phyloP scores from a whole-genome alignment of 2,113 vertebrate genomes.

The Parus major region DNA sequence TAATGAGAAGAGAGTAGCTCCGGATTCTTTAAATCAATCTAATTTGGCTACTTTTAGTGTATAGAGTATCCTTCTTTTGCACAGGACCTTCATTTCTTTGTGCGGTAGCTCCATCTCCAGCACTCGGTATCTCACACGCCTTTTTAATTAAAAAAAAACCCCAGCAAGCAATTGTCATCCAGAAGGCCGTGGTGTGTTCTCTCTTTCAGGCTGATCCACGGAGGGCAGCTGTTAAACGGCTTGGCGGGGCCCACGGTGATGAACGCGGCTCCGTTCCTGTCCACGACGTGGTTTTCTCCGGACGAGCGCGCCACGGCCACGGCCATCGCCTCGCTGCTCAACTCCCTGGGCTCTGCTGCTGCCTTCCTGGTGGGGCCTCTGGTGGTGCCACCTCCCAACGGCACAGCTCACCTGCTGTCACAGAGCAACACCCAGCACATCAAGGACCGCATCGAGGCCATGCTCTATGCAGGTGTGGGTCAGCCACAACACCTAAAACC shows the following conservation, averaged over 20 bases:
- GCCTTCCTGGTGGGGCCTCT: slow-evolving; percentile 91
- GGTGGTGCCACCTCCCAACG: slow-evolving; percentile 89
- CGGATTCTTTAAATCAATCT: not conserved
- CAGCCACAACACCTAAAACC: rapidly evolving
- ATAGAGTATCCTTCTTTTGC: not conserved
- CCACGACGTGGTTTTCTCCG: slow-evolving; percentile 94
- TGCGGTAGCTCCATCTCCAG: not conserved
- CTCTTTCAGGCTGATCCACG: slow-evolving; percentile 87
- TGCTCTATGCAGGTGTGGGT: slow-evolving; percentile 89
- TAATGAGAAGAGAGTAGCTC: slow-evolving; percentile 2
- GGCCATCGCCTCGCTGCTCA: slow-evolving; percentile 88
- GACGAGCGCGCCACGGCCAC: slow-evolving; percentile 96
- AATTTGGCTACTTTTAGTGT: not conserved
- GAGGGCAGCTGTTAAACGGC: slow-evolving; percentile 92
- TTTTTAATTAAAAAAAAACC: not conserved
- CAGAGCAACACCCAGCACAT: slow-evolving; percentile 72
- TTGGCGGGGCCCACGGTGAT: slow-evolving; percentile 92
- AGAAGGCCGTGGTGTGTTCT: not conserved
- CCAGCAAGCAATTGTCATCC: not conserved
- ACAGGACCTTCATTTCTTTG: not conserved
- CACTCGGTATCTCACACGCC: not conserved
- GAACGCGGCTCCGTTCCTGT: slow-evolving; percentile 92
- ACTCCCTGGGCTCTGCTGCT: slow-evolving; percentile 85
- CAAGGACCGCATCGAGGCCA: slow-evolving; percentile 86
- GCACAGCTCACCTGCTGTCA: slow-evolving; percentile 51